Percentiles rank a stretch among this genome's conserved stretches.
Evolutionary conservation across 2,888 invertebrate genomes (phyloP).

Genomic region (Perithous albicinctus): DNA sequence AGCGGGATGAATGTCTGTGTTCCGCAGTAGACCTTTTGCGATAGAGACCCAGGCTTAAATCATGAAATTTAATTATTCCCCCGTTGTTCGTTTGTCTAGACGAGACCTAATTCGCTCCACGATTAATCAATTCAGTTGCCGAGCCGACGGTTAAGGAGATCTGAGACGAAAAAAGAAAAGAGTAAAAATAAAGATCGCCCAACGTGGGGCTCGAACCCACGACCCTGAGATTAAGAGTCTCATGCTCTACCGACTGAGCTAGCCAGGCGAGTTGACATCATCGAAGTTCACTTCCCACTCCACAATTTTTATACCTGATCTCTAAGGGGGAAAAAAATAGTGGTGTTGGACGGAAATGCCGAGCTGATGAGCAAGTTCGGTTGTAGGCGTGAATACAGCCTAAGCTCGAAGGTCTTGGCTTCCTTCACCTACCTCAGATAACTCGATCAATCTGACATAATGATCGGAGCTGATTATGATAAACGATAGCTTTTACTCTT

Average conservation of each 20-base stretch:
- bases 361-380: constrained; percentile 2
- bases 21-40: constrained; percentile 8
- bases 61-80: constrained; percentile 60
- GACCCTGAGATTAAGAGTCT: constrained; percentile 83
- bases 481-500: constrained; percentile 66
- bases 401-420: constrained; percentile 30
- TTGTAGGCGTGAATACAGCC: constrained; percentile 42
- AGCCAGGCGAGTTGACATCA: constrained; percentile 73
- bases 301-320: constrained; percentile 20
- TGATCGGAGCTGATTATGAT: constrained; percentile 71
- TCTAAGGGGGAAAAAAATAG: constrained; percentile 13
- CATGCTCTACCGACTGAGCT: constrained; percentile 82
- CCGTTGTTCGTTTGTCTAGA: constrained; percentile 57
- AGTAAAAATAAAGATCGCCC: constrained; percentile 74
- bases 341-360: constrained; percentile 24
- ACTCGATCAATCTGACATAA: constrained; percentile 69
- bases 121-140: constrained; percentile 58
- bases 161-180: neutral
- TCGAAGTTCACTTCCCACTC: neutral
- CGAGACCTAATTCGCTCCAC: constrained; percentile 50
- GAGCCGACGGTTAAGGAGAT: neutral
- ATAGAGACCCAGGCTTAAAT: neutral
- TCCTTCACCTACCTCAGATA: constrained; percentile 51
- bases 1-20: constrained; percentile 31
- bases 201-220: constrained; percentile 83